Base-by-base conservation (phyloP, 1,140 invertebrate genomes). In the Pectinophora gossypiella region DNA sequence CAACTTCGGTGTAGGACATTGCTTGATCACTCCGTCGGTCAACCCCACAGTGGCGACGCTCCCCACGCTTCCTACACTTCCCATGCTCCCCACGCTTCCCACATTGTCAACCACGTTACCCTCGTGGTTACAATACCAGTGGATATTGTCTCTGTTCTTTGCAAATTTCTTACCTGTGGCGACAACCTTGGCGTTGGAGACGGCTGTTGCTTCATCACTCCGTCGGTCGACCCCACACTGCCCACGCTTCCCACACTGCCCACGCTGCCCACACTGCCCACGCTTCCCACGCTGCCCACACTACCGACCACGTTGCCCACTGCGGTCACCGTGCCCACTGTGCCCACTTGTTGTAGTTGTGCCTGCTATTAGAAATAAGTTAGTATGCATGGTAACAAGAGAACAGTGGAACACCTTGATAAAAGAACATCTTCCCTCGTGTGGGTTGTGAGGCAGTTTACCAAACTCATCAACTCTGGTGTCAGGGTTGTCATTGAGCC, bases 261-360 rank as follows among this genome's bases (percentile, higher is more conserved):
- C 68, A 69, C 66, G 32, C 50, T 64, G 13, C 68, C 62, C 13
- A 72, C 61, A 1, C 22, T 56, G 18, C 57, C 70, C 3, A 64
- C 61, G 2, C 42, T 51, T 12, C 59, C 63, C 0, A 72, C 68
- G 16, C 48, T 54, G 9, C 63, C 62, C 18, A 64, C 67, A 6
- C 42, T 44, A 0, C 55, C 61, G 2, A 73, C 56, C n/a, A 71
- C 66, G n/a, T 48, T 32, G 43, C 58, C 60, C 20, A 68, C 63
- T 5, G 52, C 58, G 22, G 55, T 55, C 27, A 69, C 66, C n/a
- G 23, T 60, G 38, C 65, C 59, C n/a, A 73, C 74, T 40, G 51
- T 75, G 27, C 72, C 70, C 1, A 80, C 77, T 74, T 82, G 78
- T 49, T 85, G 82, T 18, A 85, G 54, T 52, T 84, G 83, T 20